These are phyloP conservation scores for Zootermopsis nevadensis DNA, from an alignment of 2,888 invertebrate genomes.

Conservation along the genomic window DNA sequence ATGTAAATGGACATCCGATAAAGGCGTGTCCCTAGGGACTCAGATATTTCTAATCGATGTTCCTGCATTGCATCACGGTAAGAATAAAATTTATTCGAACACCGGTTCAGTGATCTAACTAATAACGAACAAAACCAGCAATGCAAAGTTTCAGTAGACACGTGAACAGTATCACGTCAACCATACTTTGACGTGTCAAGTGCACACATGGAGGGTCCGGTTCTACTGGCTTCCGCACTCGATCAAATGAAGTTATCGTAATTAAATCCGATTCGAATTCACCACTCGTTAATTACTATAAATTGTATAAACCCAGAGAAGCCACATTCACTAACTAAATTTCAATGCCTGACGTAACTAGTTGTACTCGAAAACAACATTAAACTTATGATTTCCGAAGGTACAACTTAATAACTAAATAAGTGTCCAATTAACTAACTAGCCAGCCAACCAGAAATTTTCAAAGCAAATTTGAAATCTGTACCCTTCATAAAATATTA, in stretches of 20 bases:
- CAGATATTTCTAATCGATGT: slow-evolving; percentile 27
- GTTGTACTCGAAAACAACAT: too few relatives aligned
- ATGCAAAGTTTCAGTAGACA: neutral
- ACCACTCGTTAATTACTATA: neutral
- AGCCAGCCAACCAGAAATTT: too few relatives aligned
- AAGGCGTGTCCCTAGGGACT: slow-evolving; percentile 17
- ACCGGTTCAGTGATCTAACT: neutral
- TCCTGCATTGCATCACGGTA: slow-evolving; percentile 23
- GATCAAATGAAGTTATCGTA: slow-evolving; percentile 27
- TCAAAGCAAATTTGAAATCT: too few relatives aligned
- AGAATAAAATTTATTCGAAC: neutral
- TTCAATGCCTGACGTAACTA: too few relatives aligned
- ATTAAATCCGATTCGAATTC: slow-evolving; percentile 28
- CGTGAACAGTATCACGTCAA: neutral
- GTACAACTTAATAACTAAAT: too few relatives aligned
- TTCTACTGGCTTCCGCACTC: neutral
- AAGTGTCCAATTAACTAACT: too few relatives aligned
- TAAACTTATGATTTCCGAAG: too few relatives aligned
- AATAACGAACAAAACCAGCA: neutral
- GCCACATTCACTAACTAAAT: too few relatives aligned
- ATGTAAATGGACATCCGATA: slow-evolving; percentile 4
- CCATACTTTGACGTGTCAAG: slow-evolving; percentile 1
- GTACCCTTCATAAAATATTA: too few relatives aligned
- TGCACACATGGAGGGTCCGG: neutral
- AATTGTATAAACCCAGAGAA: neutral